Evolutionary conservation across 2,113 vertebrate species (phyloP).

Genomic region (Sapajus apella): DNA sequence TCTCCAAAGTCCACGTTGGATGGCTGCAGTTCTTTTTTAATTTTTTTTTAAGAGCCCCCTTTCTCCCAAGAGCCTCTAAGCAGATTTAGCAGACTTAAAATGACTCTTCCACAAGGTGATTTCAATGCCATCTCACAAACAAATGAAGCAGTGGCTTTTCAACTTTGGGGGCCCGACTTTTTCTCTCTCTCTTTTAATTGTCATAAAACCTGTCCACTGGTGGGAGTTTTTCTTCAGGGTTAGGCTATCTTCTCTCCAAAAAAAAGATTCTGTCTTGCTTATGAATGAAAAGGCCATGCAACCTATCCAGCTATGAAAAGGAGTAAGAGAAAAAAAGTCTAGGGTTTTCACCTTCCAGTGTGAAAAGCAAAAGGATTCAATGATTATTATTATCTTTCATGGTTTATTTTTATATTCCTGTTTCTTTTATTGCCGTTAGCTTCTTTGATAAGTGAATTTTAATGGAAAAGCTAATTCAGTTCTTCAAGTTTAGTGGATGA

Average conservation of each 20-base stretch:
- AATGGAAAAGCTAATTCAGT: constrained; percentile 33
- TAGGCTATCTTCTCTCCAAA: background rate
- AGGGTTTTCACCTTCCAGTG: background rate
- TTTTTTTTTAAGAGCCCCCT: constrained; percentile 57
- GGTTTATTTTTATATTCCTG: constrained; percentile 8
- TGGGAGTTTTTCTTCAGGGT: background rate
- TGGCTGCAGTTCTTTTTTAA: constrained; percentile 54
- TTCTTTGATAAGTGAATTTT: constrained; percentile 55
- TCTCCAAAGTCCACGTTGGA: constrained; percentile 71
- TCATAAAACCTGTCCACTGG: background rate
- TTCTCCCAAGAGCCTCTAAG: constrained; percentile 38
- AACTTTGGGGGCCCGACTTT: background rate
- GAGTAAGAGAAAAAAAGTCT: background rate
- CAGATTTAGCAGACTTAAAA: constrained; percentile 59
- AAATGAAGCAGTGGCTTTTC: background rate
- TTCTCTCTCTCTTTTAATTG: background rate
- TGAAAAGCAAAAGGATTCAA: background rate
- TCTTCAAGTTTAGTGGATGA: background rate
- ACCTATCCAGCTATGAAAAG: background rate
- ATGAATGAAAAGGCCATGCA: constrained; percentile 9
- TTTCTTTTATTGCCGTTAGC: background rate
- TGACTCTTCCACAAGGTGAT: constrained; percentile 15
- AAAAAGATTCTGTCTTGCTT: constrained; percentile 7
- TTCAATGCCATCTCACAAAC: background rate
- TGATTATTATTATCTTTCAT: background rate